These are phyloP conservation scores for Dicyrtomina minuta DNA, from an alignment of 2,888 invertebrate species.

Conservation along the genomic window DNA sequence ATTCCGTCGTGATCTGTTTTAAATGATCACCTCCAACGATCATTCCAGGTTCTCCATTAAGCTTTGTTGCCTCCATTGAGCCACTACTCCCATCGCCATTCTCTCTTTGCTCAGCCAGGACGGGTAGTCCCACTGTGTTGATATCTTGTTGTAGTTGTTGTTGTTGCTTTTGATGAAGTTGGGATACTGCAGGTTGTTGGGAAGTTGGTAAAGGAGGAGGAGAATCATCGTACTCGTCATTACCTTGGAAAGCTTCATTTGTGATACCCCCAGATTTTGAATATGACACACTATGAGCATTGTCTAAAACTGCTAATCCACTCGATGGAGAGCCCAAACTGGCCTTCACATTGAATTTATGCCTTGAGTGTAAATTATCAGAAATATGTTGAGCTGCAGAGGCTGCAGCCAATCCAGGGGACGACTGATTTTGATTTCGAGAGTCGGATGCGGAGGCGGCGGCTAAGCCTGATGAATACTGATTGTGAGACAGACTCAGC, in stretches of 20 bases:
- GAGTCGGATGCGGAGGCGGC: slow-evolving; percentile 12
- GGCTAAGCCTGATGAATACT: neutral
- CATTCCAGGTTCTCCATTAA: slow-evolving; percentile 20
- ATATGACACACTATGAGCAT: slow-evolving; percentile 27
- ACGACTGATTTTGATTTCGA: slow-evolving; percentile 9
- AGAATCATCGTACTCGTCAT: slow-evolving; percentile 37
- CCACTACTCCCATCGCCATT: slow-evolving; percentile 53
- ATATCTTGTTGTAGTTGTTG: slow-evolving; percentile 24
- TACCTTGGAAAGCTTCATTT: slow-evolving; percentile 35
- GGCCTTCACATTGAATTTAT: slow-evolving; percentile 47
- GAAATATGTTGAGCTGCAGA: neutral
- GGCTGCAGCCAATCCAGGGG: neutral
- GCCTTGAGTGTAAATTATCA: slow-evolving; percentile 41
- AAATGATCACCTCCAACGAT: slow-evolving; percentile 37
- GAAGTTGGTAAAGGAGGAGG: slow-evolving; percentile 50
- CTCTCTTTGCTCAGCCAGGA: slow-evolving; percentile 44
- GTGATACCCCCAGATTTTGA: slow-evolving; percentile 27
- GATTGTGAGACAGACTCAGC: no score
- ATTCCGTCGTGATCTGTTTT: slow-evolving; percentile 48
- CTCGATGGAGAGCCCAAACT: slow-evolving; percentile 28
- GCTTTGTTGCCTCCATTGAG: slow-evolving; percentile 23
- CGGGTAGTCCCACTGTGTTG: slow-evolving; percentile 44
- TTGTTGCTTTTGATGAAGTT: slow-evolving; percentile 15
- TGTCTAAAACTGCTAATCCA: slow-evolving; percentile 18
- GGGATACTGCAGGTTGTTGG: slow-evolving; percentile 43